These are phyloP conservation scores for Pogonocichla stellata DNA, from an alignment of 2,113 vertebrate species.

Conservation along the genomic window DNA sequence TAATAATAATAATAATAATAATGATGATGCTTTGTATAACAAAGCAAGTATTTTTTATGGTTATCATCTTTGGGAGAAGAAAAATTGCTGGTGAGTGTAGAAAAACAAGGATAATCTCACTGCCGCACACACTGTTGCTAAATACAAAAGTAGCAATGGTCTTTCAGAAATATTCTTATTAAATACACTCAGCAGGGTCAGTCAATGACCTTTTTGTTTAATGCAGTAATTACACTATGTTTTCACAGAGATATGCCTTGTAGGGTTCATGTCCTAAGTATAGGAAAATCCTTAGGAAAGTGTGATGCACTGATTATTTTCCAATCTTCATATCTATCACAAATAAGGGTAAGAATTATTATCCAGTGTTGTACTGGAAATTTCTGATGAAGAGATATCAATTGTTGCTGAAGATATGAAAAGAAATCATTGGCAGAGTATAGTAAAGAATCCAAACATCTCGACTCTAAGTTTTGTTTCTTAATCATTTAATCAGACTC, in stretches of 20 bases:
- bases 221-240: background rate
- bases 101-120: background rate
- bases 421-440: background rate
- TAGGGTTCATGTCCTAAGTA: background rate
- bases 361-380: background rate
- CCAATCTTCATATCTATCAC: background rate
- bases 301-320: background rate
- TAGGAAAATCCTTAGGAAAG: background rate
- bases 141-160: background rate
- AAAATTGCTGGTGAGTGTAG: background rate
- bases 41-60: background rate
- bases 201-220: constrained; percentile 14
- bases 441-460: background rate
- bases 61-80: background rate
- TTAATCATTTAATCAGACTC: background rate
- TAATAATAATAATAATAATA: background rate
- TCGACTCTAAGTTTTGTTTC: background rate
- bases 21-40: background rate
- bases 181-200: background rate
- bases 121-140: background rate
- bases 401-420: background rate
- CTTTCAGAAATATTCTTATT: constrained; percentile 19
- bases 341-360: background rate
- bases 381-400: background rate
- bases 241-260: background rate